phyloP scores from a whole-genome alignment of 1,140 invertebrate genomes.

The Drosophila grimshawi region DNA sequence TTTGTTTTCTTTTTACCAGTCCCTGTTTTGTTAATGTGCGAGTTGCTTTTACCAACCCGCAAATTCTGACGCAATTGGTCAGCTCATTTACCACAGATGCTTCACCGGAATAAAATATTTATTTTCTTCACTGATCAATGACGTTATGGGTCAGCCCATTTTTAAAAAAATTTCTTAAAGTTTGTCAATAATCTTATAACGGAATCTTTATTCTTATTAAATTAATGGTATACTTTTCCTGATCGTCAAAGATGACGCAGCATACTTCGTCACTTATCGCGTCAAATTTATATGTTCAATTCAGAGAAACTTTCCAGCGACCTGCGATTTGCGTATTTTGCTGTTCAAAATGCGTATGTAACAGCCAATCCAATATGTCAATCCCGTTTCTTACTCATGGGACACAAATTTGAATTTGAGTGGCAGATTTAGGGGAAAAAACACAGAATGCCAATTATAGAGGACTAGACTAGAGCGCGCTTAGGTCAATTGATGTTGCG shows the following conservation, averaged over 20 bases:
- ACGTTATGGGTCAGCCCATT: constrained; percentile 12
- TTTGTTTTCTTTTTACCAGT: constrained; percentile 1
- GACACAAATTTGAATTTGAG: constrained; percentile 13
- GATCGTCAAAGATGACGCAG: constrained; percentile 6
- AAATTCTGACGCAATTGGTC: constrained; percentile 10
- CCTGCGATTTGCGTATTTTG: constrained; percentile 25
- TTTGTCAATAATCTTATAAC: constrained; percentile 17
- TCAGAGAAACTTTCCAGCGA: background rate
- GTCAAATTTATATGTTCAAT: constrained; percentile 4
- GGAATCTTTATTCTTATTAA: background rate
- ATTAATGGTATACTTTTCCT: background rate
- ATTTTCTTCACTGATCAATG: background rate
- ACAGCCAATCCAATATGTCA: background rate
- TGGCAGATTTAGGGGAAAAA: constrained; percentile 3
- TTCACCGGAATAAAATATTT: background rate
- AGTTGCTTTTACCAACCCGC: background rate
- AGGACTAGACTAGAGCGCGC: background rate
- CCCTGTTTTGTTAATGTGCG: background rate
- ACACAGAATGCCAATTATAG: constrained; percentile 11
- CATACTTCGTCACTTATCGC: background rate
- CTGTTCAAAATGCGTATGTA: constrained; percentile 12
- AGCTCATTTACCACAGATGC: background rate
- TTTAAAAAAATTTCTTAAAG: constrained; percentile 1
- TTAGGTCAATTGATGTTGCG: background rate
- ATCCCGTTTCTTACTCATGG: constrained; percentile 7